Percentiles rank a stretch among this genome's conserved stretches.
phyloP scores from a whole-genome alignment of 2,113 vertebrate genomes.

The Hippocampus guttulatus region DNA sequence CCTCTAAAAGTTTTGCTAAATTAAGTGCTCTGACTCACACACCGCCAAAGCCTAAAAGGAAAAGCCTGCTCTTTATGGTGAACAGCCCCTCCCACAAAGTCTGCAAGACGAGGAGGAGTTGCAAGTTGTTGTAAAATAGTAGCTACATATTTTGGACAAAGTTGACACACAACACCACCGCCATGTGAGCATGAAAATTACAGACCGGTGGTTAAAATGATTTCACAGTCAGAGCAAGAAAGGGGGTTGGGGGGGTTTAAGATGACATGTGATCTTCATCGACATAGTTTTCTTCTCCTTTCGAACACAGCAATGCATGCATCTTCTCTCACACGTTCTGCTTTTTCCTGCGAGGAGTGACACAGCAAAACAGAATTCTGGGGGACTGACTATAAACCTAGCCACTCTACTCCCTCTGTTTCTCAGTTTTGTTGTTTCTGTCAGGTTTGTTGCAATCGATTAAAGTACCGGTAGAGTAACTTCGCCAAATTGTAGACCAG shows the following conservation, averaged over 20 bases:
- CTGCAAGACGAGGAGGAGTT: constrained; percentile 4
- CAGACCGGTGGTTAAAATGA: constrained; percentile 19
- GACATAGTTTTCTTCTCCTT: constrained; percentile 27
- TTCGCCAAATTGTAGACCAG: not conserved
- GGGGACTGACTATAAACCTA: constrained; percentile 48
- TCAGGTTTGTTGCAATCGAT: constrained; percentile 13
- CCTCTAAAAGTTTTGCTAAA: constrained; percentile 38
- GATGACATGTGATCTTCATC: constrained; percentile 24
- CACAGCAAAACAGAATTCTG: constrained; percentile 44
- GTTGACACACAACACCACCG: constrained; percentile 14
- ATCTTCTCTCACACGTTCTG: constrained; percentile 30
- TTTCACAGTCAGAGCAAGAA: constrained; percentile 6
- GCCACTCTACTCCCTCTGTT: constrained; percentile 40
- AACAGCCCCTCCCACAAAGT: constrained; percentile 8
- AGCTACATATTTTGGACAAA: constrained; percentile 22
- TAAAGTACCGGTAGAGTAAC: not conserved
- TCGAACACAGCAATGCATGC: constrained; percentile 24
- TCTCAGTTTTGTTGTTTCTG: constrained; percentile 10
- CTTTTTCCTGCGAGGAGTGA: constrained; percentile 59
- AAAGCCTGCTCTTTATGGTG: constrained; percentile 24
- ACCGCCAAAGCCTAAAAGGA: not conserved
- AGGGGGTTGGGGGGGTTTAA: constrained; percentile 19
- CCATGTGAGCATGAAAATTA: constrained; percentile 23
- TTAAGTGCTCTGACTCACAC: constrained; percentile 33
- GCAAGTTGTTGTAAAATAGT: constrained; percentile 7